phyloP scores from a whole-genome alignment of 2,888 invertebrate genomes.

The Slavum lentiscoides region DNA sequence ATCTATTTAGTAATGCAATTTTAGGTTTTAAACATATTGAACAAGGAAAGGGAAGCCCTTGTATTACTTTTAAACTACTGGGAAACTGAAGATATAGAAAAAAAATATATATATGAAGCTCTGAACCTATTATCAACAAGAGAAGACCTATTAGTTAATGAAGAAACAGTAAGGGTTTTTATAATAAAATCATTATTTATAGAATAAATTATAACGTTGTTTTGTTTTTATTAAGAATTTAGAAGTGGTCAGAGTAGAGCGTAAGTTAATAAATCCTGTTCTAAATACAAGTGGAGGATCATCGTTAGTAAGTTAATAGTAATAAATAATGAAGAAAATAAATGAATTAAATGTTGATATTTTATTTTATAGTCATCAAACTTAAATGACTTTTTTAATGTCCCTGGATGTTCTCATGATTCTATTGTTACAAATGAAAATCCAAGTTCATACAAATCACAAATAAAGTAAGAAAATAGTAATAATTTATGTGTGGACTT shows the following conservation, averaged over 20 bases:
- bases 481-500: background rate
- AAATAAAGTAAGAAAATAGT: slow-evolving; percentile 24
- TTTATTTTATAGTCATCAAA: slow-evolving; percentile 31
- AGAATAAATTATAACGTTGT: background rate
- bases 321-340: background rate
- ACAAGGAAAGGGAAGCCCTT: slow-evolving; percentile 43
- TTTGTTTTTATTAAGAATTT: slow-evolving; percentile 11
- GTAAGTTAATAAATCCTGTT: background rate
- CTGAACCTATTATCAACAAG: slow-evolving; percentile 40
- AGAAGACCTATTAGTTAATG: slow-evolving; percentile 39
- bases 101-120: slow-evolving; percentile 51
- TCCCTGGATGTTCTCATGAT: slow-evolving; percentile 36
- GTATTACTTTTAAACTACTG: slow-evolving; percentile 32
- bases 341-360: background rate
- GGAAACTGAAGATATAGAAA: slow-evolving; percentile 49
- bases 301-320: slow-evolving; percentile 18
- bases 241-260: background rate
- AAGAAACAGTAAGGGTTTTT: slow-evolving; percentile 24
- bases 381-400: background rate
- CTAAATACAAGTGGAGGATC: slow-evolving; percentile 12
- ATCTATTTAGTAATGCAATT: slow-evolving; percentile 1
- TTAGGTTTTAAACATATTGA: slow-evolving; percentile 44
- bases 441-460: background rate
- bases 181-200: background rate
- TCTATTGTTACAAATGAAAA: background rate